These are phyloP conservation scores for Drosophila paracracens DNA, from an alignment of 2,888 invertebrate species.

Conservation along the genomic window DNA sequence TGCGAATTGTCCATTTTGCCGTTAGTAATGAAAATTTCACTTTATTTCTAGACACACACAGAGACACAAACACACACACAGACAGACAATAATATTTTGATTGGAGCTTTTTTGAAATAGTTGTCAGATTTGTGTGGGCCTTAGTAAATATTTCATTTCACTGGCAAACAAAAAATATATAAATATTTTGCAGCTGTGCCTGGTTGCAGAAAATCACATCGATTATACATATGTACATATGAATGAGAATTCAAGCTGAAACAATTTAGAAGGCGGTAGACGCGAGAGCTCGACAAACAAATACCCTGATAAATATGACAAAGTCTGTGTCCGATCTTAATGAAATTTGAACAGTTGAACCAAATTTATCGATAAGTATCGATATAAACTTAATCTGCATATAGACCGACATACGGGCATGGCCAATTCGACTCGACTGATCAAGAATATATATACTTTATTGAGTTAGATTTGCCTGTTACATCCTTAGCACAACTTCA, in stretches of 20 bases:
- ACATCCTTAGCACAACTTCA: background rate
- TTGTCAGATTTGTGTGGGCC: constrained; percentile 10
- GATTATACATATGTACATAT: constrained; percentile 25
- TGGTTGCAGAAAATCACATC: constrained; percentile 45
- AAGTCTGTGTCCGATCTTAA: background rate
- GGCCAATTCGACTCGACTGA: background rate
- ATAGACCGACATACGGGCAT: background rate
- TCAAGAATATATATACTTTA: background rate
- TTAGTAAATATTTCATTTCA: constrained; percentile 49
- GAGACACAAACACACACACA: constrained; percentile 2
- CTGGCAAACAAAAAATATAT: constrained; percentile 11
- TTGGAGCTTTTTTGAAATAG: constrained; percentile 16
- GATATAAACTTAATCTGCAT: background rate
- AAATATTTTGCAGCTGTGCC: constrained; percentile 33
- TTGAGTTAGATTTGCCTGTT: background rate
- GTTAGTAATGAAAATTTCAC: constrained; percentile 51
- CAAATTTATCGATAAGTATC: background rate
- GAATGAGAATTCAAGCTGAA: constrained; percentile 29
- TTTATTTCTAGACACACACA: constrained; percentile 22
- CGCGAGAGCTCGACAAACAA: background rate
- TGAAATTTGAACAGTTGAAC: background rate
- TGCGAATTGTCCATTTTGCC: constrained; percentile 34
- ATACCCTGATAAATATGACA: background rate
- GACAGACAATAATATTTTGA: constrained; percentile 29
- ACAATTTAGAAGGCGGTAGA: background rate